Conservation (phyloP, 2,888 invertebrate species). For the Amphiduros pacificus region DNA sequence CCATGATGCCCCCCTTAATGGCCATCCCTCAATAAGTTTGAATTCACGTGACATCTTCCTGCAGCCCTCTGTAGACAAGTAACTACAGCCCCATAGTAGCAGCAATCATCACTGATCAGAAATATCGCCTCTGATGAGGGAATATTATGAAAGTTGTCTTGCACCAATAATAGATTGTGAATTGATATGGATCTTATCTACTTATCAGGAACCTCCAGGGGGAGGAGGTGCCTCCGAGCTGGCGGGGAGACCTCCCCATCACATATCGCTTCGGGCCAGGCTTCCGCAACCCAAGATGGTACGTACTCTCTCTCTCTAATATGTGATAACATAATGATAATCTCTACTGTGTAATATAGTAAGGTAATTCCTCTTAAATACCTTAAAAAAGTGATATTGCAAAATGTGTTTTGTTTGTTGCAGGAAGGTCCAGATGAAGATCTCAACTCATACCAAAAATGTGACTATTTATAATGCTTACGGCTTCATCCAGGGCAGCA, state of each 20-base stretch:
- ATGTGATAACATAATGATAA: neutral
- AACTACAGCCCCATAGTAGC: too few relatives aligned
- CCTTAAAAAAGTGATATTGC: neutral
- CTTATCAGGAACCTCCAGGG: too few relatives aligned
- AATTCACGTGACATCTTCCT: too few relatives aligned
- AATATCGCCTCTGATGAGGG: too few relatives aligned
- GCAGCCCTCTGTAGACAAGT: too few relatives aligned
- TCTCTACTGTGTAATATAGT: neutral
- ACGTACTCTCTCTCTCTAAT: neutral
- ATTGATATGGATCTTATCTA: too few relatives aligned
- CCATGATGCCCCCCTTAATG: too few relatives aligned
- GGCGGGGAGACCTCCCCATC: slow-evolving; percentile 50
- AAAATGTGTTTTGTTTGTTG: too few relatives aligned
- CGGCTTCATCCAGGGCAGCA: slow-evolving; percentile 49
- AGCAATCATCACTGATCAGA: too few relatives aligned
- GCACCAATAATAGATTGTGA: too few relatives aligned
- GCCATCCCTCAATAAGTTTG: too few relatives aligned
- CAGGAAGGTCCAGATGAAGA: slow-evolving; percentile 24
- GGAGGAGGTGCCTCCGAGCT: slow-evolving; percentile 39
- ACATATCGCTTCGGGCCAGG: slow-evolving; percentile 50
- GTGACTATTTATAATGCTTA: slow-evolving; percentile 47
- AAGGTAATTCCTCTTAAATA: neutral
- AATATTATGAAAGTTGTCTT: too few relatives aligned
- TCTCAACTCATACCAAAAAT: slow-evolving; percentile 19
- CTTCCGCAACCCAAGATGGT: slow-evolving; percentile 27